These are phyloP conservation scores for Coenobita brevimanus DNA, from an alignment of 1,140 invertebrate species.

Conservation along the genomic window DNA sequence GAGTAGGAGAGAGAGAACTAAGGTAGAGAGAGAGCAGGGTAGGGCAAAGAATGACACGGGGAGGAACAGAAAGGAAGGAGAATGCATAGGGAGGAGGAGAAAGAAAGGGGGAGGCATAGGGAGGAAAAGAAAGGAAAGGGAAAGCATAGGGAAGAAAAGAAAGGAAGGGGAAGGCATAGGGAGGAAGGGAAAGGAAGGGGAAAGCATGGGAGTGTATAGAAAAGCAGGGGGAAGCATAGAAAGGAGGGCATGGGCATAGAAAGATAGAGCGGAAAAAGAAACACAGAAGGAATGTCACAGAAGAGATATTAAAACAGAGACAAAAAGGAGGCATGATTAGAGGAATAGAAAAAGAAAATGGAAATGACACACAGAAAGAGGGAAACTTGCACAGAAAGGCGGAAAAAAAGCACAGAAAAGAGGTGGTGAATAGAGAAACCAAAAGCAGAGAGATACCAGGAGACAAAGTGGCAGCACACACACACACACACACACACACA, in stretches of 20 bases:
- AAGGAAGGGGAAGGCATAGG: neutral
- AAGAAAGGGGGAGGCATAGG: too few relatives aligned
- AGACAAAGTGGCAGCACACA: too few relatives aligned
- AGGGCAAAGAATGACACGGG: neutral
- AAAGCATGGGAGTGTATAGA: neutral
- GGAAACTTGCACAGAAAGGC: too few relatives aligned
- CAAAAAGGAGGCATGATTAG: neutral
- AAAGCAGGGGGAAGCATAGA: neutral
- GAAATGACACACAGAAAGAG: too few relatives aligned
- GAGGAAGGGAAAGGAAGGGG: neutral
- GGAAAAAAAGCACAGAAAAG: too few relatives aligned
- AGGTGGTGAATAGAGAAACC: too few relatives aligned
- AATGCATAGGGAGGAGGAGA: neutral
- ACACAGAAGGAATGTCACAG: too few relatives aligned
- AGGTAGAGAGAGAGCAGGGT: neutral
- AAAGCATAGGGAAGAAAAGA: neutral
- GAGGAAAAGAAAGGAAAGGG: neutral
- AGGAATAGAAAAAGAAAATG: too few relatives aligned
- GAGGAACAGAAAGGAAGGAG: neutral
- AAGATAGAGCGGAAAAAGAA: neutral
- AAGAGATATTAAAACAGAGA: neutral
- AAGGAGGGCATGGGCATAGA: neutral
- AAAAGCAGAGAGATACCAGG: too few relatives aligned
- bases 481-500: too few relatives aligned
- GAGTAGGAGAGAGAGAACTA: neutral